A percentile compares a stretch with the other conserved stretches of the same genome.
Evolutionary conservation across 2,888 invertebrate genomes (phyloP).

Genomic region (Sarcophaga subvicina): DNA sequence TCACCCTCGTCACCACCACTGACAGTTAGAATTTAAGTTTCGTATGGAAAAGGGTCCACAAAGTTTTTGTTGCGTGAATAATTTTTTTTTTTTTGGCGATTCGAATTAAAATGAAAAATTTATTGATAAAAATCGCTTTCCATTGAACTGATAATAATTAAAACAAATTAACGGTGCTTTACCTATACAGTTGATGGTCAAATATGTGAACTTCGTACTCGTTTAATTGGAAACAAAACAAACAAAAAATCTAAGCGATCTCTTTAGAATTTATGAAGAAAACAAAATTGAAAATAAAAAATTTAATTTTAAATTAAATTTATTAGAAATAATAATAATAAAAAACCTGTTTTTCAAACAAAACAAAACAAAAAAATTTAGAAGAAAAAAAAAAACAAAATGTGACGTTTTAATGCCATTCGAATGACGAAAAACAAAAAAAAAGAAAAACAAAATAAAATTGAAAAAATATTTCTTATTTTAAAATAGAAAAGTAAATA

Average conservation of each 20-base stretch:
- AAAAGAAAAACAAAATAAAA: too few species aligned
- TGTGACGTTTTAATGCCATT: background rate
- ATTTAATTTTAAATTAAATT: background rate
- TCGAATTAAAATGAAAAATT: background rate
- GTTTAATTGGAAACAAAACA: too few species aligned
- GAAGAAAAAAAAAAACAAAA: background rate
- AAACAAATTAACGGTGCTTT: too few species aligned
- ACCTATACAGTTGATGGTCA: too few species aligned
- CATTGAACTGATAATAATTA: too few species aligned
- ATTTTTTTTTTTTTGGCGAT: background rate
- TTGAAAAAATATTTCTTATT: too few species aligned
- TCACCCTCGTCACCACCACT: background rate
- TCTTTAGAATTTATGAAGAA: background rate
- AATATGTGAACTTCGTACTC: too few species aligned
- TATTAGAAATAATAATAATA: background rate
- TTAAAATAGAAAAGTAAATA: too few species aligned
- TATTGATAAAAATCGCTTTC: background rate
- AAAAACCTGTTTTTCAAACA: background rate
- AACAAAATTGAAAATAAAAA: background rate
- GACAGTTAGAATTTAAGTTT: background rate
- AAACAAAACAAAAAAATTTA: background rate
- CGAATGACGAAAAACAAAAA: background rate
- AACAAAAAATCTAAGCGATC: too few species aligned
- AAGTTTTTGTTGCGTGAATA: background rate
- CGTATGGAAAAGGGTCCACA: background rate